These are phyloP conservation scores for Callopanchax toddi DNA, from an alignment of 2,113 vertebrate species.

Conservation along the genomic window DNA sequence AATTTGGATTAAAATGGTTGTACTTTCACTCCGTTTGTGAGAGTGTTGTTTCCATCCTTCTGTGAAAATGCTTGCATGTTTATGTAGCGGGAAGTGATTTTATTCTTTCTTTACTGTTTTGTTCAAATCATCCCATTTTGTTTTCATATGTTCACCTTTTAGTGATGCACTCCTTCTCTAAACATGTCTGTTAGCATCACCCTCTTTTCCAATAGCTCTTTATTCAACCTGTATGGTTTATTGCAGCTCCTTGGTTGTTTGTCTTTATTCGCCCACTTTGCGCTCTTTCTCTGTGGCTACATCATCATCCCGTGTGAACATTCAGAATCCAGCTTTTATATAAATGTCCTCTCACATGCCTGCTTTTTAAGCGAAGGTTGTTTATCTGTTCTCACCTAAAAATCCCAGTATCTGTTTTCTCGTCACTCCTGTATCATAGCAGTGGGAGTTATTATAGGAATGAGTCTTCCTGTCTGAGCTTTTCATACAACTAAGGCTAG, in stretches of 20 bases:
- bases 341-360: slow-evolving; percentile 9
- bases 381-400: background rate
- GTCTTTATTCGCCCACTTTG: slow-evolving; percentile 10
- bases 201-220: slow-evolving; percentile 35
- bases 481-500: slow-evolving; percentile 39
- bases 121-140: background rate
- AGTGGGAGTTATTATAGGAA: slow-evolving; percentile 25
- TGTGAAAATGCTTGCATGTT: background rate
- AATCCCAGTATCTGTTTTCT: background rate
- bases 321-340: background rate
- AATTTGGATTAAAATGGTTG: too few species aligned
- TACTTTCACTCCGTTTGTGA: too few species aligned
- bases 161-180: slow-evolving; percentile 10
- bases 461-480: slow-evolving; percentile 22
- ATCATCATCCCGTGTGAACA: background rate
- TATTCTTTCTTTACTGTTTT: background rate
- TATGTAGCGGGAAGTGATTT: background rate
- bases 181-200: slow-evolving; percentile 22
- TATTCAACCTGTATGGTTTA: slow-evolving; percentile 17
- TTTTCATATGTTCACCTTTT: background rate
- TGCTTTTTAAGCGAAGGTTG: background rate
- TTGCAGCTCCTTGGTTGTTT: slow-evolving; percentile 5
- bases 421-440: slow-evolving; percentile 1
- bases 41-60: too few species aligned
- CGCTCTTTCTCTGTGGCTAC: background rate